Evolutionary conservation across 2,797 vertebrate species (phyloP), one percentile per base, ranked within the genome.

Genomic region (Molothrus ater): DNA sequence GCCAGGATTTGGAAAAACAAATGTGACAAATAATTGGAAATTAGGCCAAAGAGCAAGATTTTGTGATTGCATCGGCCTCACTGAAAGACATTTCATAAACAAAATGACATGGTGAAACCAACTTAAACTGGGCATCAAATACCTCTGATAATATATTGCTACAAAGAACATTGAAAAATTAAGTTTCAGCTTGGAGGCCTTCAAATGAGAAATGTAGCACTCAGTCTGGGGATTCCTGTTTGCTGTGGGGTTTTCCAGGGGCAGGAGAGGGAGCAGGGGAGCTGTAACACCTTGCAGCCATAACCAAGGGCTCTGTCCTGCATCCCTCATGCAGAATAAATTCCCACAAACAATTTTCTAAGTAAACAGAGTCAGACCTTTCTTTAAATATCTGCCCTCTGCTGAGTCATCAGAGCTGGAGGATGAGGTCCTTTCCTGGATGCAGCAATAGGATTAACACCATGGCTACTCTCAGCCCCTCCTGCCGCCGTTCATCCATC

Each of bases 121-220:
- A 66, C 47, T 94, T 94, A 93, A 95, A 96, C 93, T 93, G 36
- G 13, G 68, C 68, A 95, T 76, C 79, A 91, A 64, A 68, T 79
- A 28, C 22, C 86, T 94, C 68, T 92, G 43, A 83, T 90, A 69
- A 45, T 84, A 88, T 63, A 70, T 64, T 85, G 40, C 86, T 83
- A 65, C 85, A 89, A 89, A 85, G 68, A 95, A 81, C 89, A 80
- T 7, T 69, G 70, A 25, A 65, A 87, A 85, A 65, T 57, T 17
- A 57, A 11, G 51, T 91, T 87, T 80, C 22, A 80, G 54, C n/a
- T 76, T 14, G 6, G 59, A 88, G 9, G 8, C 88, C 38, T 76
- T 94, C 54, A 86, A 45, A 69, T 50, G 42, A 94, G 59, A 88
- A 57, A 63, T 36, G 45, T 24, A 53, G 36, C 2, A 0, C 7